These are phyloP conservation scores for Tragelaphus scriptus DNA, from an alignment of 2,113 vertebrate genomes.

Conservation along the genomic window DNA sequence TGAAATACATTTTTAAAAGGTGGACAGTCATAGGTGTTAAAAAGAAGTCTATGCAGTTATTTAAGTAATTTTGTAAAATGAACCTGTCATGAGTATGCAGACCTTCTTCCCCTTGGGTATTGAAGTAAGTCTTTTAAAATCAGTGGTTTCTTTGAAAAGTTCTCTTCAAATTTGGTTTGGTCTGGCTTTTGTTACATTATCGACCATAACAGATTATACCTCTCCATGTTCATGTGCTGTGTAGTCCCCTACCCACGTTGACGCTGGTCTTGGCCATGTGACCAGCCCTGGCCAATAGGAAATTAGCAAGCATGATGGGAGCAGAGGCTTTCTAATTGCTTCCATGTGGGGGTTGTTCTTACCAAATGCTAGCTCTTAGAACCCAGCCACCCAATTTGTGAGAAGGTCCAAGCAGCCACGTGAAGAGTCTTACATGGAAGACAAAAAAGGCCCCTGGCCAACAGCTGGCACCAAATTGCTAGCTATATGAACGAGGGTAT, in stretches of 20 bases:
- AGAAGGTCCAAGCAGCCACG: background rate
- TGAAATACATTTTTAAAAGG: background rate
- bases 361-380: background rate
- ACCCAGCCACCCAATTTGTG: background rate
- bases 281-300: background rate
- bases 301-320: background rate
- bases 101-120: background rate
- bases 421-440: background rate
- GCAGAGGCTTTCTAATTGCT: background rate
- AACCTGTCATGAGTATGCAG: background rate
- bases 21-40: background rate
- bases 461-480: background rate
- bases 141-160: background rate
- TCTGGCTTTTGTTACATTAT: background rate
- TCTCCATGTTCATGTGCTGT: background rate
- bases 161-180: background rate
- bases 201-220: background rate
- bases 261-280: background rate
- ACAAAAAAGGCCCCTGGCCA: background rate
- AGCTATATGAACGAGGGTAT: background rate
- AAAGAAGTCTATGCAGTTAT: background rate
- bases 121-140: constrained; percentile 1
- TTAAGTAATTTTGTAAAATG: background rate
- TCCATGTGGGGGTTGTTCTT: background rate
- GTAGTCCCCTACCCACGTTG: background rate